Evolutionary conservation across 2,797 vertebrate species (phyloP).

Genomic region (Pyrocephalus nanus): DNA sequence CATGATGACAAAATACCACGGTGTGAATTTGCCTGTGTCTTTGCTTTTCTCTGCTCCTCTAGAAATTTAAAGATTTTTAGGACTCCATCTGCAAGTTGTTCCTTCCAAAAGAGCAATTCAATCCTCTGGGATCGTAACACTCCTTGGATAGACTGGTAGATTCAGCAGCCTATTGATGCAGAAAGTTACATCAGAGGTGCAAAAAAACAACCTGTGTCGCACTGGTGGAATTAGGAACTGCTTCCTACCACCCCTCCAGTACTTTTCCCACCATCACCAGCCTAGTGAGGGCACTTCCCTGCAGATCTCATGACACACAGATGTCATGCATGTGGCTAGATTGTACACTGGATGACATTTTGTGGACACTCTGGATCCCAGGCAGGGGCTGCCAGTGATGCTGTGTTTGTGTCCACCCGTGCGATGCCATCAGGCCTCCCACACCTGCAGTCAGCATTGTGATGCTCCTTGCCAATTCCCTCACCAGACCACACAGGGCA

Average conservation of each 20-base stretch:
- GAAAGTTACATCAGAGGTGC: not conserved
- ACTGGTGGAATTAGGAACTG: not conserved
- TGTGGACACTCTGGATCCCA: not conserved
- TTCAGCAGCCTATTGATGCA: not conserved
- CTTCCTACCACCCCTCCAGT: not conserved
- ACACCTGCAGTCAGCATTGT: not conserved
- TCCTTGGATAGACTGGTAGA: not conserved
- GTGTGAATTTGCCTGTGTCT: not conserved
- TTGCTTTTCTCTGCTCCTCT: not conserved
- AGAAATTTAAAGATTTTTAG: not conserved
- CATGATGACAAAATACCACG: not conserved
- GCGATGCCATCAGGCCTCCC: not conserved
- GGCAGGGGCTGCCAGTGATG: fast-evolving
- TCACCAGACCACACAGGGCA: not conserved
- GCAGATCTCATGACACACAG: not conserved
- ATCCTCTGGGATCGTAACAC: not conserved
- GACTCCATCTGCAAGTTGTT: not conserved
- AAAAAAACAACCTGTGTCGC: fast-evolving
- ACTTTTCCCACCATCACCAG: not conserved
- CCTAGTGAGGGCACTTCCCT: not conserved
- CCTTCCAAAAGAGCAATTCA: not conserved
- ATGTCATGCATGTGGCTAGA: not conserved
- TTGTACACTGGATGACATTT: not conserved
- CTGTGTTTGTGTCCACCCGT: fast-evolving
- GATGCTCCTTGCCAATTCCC: not conserved